Percentiles rank a stretch among this genome's conserved stretches.
Evolutionary conservation across 23 tunicate genomes (phyloP).

Genomic region (Trididemnum nubilum): DNA sequence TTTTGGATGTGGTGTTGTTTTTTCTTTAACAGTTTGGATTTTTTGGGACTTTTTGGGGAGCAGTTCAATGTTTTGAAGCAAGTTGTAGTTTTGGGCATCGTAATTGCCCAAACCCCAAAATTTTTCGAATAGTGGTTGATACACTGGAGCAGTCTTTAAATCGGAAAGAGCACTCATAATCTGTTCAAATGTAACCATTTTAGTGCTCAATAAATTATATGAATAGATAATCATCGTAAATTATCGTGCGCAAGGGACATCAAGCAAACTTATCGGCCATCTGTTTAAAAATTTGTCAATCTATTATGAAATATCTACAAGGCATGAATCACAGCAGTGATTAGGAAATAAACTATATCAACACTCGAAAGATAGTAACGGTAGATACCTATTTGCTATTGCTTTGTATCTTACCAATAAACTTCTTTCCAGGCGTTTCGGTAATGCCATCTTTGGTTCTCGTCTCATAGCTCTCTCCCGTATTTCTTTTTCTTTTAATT

Average conservation of each 20-base stretch:
- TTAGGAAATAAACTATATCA: no score
- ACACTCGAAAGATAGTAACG: no score
- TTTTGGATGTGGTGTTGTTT: neutral
- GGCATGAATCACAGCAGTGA: no score
- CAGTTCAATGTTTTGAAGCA: slow-evolving; percentile 8
- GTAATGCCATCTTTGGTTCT: neutral
- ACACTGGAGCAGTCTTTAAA: neutral
- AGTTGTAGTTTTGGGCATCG: slow-evolving; percentile 20
- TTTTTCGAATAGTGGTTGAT: neutral
- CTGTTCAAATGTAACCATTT: neutral
- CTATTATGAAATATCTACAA: no score
- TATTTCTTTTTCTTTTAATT: neutral
- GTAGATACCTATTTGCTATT: no score
- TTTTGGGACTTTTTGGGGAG: slow-evolving; percentile 11
- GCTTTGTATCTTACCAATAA: neutral
- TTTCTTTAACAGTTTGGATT: neutral
- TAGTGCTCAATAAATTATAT: no score
- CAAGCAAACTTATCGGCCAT: no score
- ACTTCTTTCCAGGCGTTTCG: slow-evolving; percentile 1
- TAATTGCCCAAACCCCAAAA: slow-evolving; percentile 11
- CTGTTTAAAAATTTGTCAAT: no score
- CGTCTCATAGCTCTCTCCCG: slow-evolving; percentile 5
- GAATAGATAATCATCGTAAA: no score
- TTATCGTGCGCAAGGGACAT: no score
- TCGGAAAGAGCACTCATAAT: slow-evolving; percentile 2